These are phyloP conservation scores for Cosmorhoe ocellata DNA, from an alignment of 2,888 invertebrate species.

Conservation along the genomic window DNA sequence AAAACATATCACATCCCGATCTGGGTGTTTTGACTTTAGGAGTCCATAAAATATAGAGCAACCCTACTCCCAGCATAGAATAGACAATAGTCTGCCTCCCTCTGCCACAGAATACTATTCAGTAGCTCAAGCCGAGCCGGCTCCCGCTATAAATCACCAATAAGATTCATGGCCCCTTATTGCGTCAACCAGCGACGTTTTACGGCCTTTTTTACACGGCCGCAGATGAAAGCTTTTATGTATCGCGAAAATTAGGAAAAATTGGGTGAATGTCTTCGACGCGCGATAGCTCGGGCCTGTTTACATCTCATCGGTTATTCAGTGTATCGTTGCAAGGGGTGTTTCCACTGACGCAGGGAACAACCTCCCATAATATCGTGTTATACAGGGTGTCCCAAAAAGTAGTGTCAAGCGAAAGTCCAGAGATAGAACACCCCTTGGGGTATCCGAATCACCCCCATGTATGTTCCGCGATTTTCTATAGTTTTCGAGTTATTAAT, in stretches of 20 bases:
- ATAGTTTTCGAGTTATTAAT: too few species aligned
- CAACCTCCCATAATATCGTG: too few species aligned
- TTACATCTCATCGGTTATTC: background rate
- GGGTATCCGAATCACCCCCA: too few species aligned
- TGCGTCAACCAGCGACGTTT: constrained; percentile 45
- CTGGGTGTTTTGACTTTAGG: too few species aligned
- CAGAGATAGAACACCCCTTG: too few species aligned
- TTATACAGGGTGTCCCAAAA: too few species aligned
- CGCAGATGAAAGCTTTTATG: constrained; percentile 34
- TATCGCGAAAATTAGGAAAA: constrained; percentile 22
- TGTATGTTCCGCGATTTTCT: too few species aligned
- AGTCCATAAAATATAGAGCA: background rate
- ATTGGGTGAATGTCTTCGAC: constrained; percentile 12
- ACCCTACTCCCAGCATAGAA: background rate
- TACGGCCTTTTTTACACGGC: constrained; percentile 37
- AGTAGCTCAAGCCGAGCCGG: constrained; percentile 9
- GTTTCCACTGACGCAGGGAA: too few species aligned
- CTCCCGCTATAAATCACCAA: constrained; percentile 56
- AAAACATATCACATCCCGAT: too few species aligned
- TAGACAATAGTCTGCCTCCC: background rate
- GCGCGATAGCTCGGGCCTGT: background rate
- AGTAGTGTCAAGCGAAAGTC: too few species aligned
- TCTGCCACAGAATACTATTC: constrained; percentile 6
- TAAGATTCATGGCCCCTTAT: constrained; percentile 59
- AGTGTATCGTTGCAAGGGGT: too few species aligned